Percentiles rank a stretch among this genome's conserved stretches.
These are phyloP conservation scores for Cancer borealis DNA, from an alignment of 2,888 invertebrate genomes.

Conservation along the genomic window DNA sequence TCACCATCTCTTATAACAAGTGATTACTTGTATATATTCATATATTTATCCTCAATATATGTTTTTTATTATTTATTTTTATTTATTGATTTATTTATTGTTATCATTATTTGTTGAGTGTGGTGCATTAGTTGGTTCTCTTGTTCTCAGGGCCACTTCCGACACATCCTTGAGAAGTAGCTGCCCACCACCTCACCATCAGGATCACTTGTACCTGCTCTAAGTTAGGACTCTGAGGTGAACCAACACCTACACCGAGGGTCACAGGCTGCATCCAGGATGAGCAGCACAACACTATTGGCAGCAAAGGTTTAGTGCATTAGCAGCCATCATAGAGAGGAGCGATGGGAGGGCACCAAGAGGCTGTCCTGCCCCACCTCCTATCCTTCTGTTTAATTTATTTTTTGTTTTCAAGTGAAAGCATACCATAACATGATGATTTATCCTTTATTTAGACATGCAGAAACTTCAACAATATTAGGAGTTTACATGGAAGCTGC, in stretches of 20 bases:
- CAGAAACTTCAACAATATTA: background rate
- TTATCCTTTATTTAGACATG: background rate
- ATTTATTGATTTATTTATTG: background rate
- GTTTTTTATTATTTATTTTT: background rate
- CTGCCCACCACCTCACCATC: conserved; percentile 33
- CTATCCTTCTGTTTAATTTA: background rate
- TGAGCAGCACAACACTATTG: background rate
- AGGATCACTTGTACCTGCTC: conserved; percentile 25
- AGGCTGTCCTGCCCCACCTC: conserved; percentile 3
- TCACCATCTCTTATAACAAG: background rate
- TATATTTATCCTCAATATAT: background rate
- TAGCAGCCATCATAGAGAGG: background rate
- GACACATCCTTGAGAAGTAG: conserved; percentile 74
- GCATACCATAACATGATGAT: background rate
- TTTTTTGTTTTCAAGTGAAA: background rate
- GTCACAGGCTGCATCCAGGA: background rate
- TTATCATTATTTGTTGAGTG: too few relatives aligned
- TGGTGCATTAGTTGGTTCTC: background rate
- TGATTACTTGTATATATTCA: background rate
- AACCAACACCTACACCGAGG: background rate
- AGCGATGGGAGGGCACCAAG: background rate
- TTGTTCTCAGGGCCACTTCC: conserved; percentile 71
- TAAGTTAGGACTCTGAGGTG: conserved; percentile 8
- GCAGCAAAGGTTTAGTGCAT: background rate
- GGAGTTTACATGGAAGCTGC: conserved; percentile 14